Conservation (phyloP, 2,888 invertebrate species). For the Frankliniella fusca region DNA sequence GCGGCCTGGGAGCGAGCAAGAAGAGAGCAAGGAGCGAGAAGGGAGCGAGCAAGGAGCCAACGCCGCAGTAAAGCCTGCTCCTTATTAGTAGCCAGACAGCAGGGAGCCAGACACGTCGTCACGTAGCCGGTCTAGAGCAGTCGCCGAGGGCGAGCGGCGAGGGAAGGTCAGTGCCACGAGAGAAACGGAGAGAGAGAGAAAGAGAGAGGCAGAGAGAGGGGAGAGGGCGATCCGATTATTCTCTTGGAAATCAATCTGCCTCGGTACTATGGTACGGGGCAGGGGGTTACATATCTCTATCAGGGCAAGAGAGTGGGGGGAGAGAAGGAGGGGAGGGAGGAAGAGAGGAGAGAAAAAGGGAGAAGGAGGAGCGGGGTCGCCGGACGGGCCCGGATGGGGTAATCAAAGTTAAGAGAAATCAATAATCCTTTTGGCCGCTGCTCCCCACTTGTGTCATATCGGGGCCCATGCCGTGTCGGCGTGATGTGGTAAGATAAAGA, state of each 20-base stretch:
- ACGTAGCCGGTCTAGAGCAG: too few species aligned
- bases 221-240: slow-evolving; percentile 31
- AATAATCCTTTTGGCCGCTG: neutral
- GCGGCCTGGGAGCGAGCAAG: too few species aligned
- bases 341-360: slow-evolving; percentile 28
- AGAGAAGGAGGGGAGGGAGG: slow-evolving; percentile 38
- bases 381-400: slow-evolving; percentile 22
- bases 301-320: slow-evolving; percentile 36
- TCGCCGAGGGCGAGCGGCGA: too few species aligned
- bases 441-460: neutral
- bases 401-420: slow-evolving; percentile 35
- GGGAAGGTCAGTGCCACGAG: too few species aligned
- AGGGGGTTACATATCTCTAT: slow-evolving; percentile 32
- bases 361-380: neutral
- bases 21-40: too few species aligned
- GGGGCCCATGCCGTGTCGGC: too few species aligned
- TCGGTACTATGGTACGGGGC: neutral
- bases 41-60: too few species aligned
- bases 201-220: slow-evolving; percentile 34
- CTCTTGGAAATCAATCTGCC: neutral
- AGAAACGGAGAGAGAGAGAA: slow-evolving; percentile 30
- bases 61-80: too few species aligned
- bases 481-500: neutral
- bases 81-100: too few species aligned
- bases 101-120: too few species aligned